Base-by-base conservation (phyloP, 2,797 vertebrate genomes). In the Sus cebifrons region DNA sequence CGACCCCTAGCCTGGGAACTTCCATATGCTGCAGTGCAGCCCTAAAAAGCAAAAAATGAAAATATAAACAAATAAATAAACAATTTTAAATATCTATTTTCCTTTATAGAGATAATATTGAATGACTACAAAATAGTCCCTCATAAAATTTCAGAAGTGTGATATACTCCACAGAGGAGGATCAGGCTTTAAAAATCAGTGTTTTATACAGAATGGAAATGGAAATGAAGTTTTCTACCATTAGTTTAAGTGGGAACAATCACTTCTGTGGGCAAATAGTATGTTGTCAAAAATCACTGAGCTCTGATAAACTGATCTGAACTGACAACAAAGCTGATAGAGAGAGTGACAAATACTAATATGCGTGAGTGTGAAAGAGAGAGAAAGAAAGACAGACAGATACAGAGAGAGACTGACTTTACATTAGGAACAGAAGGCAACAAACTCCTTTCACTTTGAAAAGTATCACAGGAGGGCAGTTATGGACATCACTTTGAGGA, bases 101-200 rank as follows among this genome's bases (percentile, higher is more conserved):
- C n/a, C 54, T 94, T 88, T 75, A n/a, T 15, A 75, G 12, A 93
- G 14, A 74, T n/a, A 23, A 54, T 67, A 0, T 60, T 17, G 27
- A 88, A 81, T 71, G 4, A 25, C 6, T 52, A 27, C 20, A 91
- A 81, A 92, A 74, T 79, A 73, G 20, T 85, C 58, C 32, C 44
- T 68, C 23, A 6, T 25, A 70, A 85, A 87, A 71, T 86, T 49
- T 65, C 6, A 85, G 97, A 86, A 16, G 6, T 49, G 81, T n/a
- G 18, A 7, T 74, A 17, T 9, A 89, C 68, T 70, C 17, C 11
- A 87, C 6, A 56, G 44, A 81, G 9, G 14, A 70, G 7, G 14
- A 40, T 54, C 21, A 36, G 0, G 9, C 11, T 89, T 96, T 81
- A 60, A 95, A 95, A 93, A 93, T 77, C 14, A 64, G 6, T 74